Conservation (phyloP, 1,140 invertebrate species). For the Brachionus paranguensis region DNA sequence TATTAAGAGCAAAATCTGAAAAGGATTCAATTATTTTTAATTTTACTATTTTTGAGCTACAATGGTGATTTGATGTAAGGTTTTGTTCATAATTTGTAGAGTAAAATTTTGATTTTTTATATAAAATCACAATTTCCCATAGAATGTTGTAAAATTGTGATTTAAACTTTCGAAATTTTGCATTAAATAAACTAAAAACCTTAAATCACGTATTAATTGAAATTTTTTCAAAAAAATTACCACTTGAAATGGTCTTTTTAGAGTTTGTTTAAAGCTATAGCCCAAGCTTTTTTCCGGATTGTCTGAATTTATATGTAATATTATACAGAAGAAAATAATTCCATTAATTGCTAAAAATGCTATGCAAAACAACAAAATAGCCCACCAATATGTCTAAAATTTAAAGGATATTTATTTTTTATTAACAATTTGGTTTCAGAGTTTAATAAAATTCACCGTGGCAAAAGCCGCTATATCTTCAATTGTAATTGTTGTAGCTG, state of each 20-base stretch:
- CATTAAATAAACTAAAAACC: no score
- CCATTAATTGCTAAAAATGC: conserved; percentile 22
- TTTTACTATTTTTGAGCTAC: no score
- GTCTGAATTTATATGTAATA: neutral
- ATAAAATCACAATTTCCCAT: neutral
- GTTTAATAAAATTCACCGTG: neutral
- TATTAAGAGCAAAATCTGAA: no score
- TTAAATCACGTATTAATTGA: neutral
- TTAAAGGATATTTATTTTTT: no score
- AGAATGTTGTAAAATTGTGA: no score
- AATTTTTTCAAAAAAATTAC: neutral
- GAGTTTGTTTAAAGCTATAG: neutral
- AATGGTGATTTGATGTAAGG: no score
- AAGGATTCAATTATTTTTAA: no score
- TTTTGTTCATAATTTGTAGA: no score
- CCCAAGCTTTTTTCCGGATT: conserved; percentile 12
- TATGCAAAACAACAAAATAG: neutral
- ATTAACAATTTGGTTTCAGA: neutral
- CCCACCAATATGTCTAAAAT: conserved; percentile 24
- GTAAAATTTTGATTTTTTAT: neutral
- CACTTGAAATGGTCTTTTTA: neutral
- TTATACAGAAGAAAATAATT: neutral
- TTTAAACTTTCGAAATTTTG: no score
- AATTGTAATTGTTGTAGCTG: conserved; percentile 53
- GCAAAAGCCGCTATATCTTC: neutral